These are phyloP conservation scores for Nomada ferruginata DNA, from an alignment of 2,888 invertebrate species.

Conservation along the genomic window DNA sequence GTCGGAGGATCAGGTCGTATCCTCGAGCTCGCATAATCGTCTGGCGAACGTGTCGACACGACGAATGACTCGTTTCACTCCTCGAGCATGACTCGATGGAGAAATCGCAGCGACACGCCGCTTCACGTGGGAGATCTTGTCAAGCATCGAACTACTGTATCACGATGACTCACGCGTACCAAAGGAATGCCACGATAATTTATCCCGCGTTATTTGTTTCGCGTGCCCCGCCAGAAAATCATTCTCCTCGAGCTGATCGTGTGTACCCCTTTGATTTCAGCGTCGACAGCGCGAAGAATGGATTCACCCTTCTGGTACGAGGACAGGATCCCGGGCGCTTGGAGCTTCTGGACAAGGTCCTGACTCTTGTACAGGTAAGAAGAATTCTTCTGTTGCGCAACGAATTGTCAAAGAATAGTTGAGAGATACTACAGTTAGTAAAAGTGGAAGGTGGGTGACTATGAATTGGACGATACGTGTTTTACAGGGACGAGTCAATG, in stretches of 20 bases:
- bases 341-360: conserved; percentile 85
- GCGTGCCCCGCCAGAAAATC: background rate
- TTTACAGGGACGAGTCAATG: conserved; percentile 77
- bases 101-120: conserved; percentile 58
- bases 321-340: conserved; percentile 85
- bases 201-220: background rate
- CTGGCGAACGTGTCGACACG: conserved; percentile 57
- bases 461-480: conserved; percentile 23
- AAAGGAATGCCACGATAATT: conserved; percentile 43
- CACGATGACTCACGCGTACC: conserved; percentile 54
- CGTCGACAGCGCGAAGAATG: conserved; percentile 83
- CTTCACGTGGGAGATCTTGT: conserved; percentile 63
- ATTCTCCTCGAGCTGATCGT: conserved; percentile 8
- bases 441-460: background rate
- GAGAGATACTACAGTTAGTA: background rate
- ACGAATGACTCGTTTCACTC: conserved; percentile 62
- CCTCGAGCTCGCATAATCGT: conserved; percentile 33
- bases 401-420: background rate
- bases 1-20: background rate
- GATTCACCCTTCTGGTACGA: conserved; percentile 85
- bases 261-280: conserved; percentile 77
- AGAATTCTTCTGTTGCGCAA: background rate
- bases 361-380: conserved; percentile 84
- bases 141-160: conserved; percentile 50
- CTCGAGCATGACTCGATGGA: conserved; percentile 45